Evolutionary conservation across 2,888 invertebrate genomes (phyloP), one percentile per base, ranked within the genome.

Genomic region (Argyresthia albistria): DNA sequence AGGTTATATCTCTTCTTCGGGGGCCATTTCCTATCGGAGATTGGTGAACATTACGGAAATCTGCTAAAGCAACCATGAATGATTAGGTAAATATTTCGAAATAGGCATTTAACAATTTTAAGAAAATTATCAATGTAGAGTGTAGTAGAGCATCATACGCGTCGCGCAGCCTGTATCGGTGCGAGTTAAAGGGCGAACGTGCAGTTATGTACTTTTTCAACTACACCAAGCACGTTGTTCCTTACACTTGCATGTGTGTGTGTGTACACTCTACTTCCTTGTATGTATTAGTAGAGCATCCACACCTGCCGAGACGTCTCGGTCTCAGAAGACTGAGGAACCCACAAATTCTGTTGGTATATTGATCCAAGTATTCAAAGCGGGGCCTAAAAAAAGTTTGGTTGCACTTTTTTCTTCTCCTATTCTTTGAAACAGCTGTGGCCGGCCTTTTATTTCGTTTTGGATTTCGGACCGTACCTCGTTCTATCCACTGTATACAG

Each of bases 401-500:
- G 66, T 73, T 75, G 66, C 75, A 56, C 12, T 57, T 54, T 56
- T 67, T 70, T 73, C 70, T 64, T 25, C 25, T 61, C 64, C 59
- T 60, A 62, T 69, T 71, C 67, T 59, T 55, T 56, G 68, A 68
- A 72, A 73, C 75, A 77, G 78, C 75, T 80, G 79, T 70, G 66
- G 56, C 56, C 25, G 25, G 63, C 68, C 61, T 65, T 73, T 76
- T 74, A 70, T 73, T 70, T 70, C 62, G 65, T 58, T 50, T 55
- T 57, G 46, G 57, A 53, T 56, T 58, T 57, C 25, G 25, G 25
- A 2, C 25, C 25, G 25, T 25, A 6, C 25, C 25, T 25, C 6
- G 25, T 25, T 6, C 6, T 25, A 6, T 25, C 6, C 6, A 25
- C 25, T 25, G 2, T 25, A 6, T n/a, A n/a, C n/a, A n/a, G n/a